Base-by-base conservation (phyloP, 1,140 invertebrate species). In the Dermatophagoides farinae region DNA sequence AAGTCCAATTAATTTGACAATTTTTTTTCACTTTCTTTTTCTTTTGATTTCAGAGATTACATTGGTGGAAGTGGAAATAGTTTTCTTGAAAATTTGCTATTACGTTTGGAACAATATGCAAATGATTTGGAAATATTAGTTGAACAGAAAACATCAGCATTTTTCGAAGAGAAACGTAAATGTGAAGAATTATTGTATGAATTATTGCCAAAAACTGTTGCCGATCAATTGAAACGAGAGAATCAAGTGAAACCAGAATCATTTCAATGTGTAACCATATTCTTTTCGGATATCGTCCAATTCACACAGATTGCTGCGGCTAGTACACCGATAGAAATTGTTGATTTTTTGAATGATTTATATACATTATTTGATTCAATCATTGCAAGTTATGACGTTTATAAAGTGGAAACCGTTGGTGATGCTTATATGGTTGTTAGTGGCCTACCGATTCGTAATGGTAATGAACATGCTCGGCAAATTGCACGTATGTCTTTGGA, bases 331-430 rank as follows among this genome's bases (percentile, higher is more conserved):
- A 86, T 88, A 77, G 81, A 89, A 68, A 84, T 85, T 43, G 63
- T 64, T 9, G 51, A 88, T 70, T 88, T 90, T 66, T 72, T 91
- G 1, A 91, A 91, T 68, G 86, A 90, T 71, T 75, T 91, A 1
- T 91, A 90, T 71, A 90, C 86, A n/a, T 88, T 85, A 66, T 92
- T 91, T 67, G 88, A 92, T 68, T 85, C 86, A 0, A 88, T 86
- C 57, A 84, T 91, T 66, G 84, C 85, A 66, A 82, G 85, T 70
- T 91, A 88, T 67, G 87, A 95, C 69, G 88, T 93, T 0, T 95
- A 89, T 69, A 90, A 91, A 77, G 75, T 78, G 39, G 77, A 79
- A 67, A 78, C 77, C 9, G 78, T 78, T 54, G 77, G 77, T 1
- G 77, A 79, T 66, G 77, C 76, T 1, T 77, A 73, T 57, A 71